These are phyloP conservation scores for Protonibea diacanthus DNA, from an alignment of 2,797 vertebrate species.

Conservation along the genomic window DNA sequence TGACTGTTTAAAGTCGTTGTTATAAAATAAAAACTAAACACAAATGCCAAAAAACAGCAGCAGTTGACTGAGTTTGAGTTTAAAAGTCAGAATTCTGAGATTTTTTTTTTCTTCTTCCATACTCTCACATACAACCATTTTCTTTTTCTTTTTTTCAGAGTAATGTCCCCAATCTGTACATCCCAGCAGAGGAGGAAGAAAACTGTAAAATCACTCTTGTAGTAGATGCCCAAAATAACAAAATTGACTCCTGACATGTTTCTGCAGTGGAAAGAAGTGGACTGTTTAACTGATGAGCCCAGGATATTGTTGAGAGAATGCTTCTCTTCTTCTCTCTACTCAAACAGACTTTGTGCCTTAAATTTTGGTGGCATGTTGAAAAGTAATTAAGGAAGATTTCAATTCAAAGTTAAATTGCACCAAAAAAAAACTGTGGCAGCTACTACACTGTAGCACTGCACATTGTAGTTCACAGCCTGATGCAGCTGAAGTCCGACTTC, in stretches of 20 bases:
- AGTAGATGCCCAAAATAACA: conserved; percentile 3
- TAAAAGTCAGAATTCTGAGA: too few species aligned
- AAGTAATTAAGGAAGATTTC: background rate
- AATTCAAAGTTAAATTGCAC: background rate
- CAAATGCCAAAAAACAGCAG: too few species aligned
- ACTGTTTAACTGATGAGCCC: background rate
- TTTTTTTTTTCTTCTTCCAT: too few species aligned
- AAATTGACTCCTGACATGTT: background rate
- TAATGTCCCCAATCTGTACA: conserved; percentile 22
- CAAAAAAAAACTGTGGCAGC: background rate
- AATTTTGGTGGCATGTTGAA: background rate
- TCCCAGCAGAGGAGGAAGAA: conserved; percentile 44
- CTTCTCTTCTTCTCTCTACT: background rate
- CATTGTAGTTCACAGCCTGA: background rate
- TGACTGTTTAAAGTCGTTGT: too few species aligned
- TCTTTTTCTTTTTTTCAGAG: conserved; percentile 15
- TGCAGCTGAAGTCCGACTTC: background rate
- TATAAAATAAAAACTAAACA: too few species aligned
- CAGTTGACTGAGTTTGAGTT: too few species aligned
- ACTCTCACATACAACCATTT: background rate
- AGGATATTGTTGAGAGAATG: background rate
- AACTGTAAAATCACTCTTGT: conserved; percentile 60
- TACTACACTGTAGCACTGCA: background rate
- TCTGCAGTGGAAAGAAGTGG: background rate
- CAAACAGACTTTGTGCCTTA: background rate